A percentile compares a stretch with the other conserved stretches of the same genome.
Conservation (phyloP, 2,888 invertebrate genomes). For the Apomyelois bistriatella region DNA sequence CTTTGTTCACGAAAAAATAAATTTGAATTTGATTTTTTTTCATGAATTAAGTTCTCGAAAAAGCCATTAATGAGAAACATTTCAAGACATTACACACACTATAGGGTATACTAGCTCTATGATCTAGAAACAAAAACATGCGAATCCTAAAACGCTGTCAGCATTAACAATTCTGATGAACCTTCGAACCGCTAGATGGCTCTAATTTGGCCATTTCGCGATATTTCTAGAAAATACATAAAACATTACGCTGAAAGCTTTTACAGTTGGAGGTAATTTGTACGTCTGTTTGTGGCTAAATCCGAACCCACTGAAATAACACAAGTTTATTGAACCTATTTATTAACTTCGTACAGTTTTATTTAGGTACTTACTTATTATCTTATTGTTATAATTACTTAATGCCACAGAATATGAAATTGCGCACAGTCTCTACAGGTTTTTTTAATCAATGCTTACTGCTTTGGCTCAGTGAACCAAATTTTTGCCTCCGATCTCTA, state of each 20-base stretch:
- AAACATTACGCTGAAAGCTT: conserved; percentile 31
- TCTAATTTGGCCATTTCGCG: conserved; percentile 24
- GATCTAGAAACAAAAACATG: conserved; percentile 27
- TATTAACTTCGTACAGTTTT: neutral
- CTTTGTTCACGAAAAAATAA: no score
- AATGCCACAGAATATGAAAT: no score
- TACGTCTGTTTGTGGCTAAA: conserved; percentile 1
- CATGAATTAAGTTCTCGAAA: no score
- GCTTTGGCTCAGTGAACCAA: no score
- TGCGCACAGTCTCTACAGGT: no score
- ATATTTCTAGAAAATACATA: conserved; percentile 35
- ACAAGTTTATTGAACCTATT: neutral
- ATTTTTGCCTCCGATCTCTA: no score
- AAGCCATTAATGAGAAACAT: no score
- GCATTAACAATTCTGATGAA: conserved; percentile 58
- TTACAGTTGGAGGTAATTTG: conserved; percentile 17
- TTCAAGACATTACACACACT: no score
- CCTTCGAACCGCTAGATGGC: conserved; percentile 21
- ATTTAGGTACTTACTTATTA: no score
- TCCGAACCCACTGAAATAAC: neutral
- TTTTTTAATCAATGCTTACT: no score
- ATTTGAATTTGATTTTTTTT: no score
- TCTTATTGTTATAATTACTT: no score
- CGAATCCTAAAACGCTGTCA: conserved; percentile 40
- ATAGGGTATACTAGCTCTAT: neutral